Conservation (phyloP, 1,140 invertebrate species). For the Melanaphis sacchari region DNA sequence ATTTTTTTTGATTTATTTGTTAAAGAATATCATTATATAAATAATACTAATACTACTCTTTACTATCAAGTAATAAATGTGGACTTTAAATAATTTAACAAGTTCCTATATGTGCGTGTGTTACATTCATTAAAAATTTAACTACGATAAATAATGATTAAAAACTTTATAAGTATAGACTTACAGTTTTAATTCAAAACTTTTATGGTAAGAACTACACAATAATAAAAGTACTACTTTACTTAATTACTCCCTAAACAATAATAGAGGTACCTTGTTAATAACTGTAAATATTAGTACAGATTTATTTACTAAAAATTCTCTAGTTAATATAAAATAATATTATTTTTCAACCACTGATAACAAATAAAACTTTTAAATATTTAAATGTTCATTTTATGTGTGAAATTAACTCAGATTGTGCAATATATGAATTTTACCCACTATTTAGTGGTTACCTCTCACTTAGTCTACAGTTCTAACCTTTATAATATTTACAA, state of each 20-base stretch:
- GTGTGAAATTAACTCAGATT: not conserved
- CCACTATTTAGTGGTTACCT: not conserved
- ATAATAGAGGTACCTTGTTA: not conserved
- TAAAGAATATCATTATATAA: not conserved
- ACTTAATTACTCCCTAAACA: not conserved
- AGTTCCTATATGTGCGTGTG: not conserved
- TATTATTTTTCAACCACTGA: not conserved
- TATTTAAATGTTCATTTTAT: not conserved
- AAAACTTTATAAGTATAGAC: not conserved
- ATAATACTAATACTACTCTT: not conserved
- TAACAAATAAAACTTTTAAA: not conserved
- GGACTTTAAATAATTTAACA: not conserved
- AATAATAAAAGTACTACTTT: not conserved
- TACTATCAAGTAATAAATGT: not conserved
- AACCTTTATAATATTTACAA: not conserved
- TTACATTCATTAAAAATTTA: slow-evolving; percentile 6
- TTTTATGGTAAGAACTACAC: not conserved
- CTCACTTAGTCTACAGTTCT: not conserved
- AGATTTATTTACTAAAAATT: not conserved
- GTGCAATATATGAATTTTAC: not conserved
- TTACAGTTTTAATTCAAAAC: not conserved
- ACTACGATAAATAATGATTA: not conserved
- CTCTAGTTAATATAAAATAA: not conserved
- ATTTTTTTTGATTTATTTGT: not conserved
- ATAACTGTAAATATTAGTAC: not conserved